Conservation (phyloP, 1,140 invertebrate species). For the Drosophila sulfurigaster region DNA sequence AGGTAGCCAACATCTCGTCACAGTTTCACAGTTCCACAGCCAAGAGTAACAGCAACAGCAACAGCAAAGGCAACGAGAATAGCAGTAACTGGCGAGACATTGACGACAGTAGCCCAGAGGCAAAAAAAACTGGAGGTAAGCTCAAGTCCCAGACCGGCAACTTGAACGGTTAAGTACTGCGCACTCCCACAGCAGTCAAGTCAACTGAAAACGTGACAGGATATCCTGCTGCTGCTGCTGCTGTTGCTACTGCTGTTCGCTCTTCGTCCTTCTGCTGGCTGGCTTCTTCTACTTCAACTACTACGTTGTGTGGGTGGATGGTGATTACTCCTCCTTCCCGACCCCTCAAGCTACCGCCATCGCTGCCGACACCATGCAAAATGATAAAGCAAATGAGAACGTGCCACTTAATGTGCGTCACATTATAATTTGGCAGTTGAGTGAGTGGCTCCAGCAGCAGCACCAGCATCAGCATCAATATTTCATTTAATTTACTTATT, state of each 20-base stretch:
- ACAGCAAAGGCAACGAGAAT: not conserved
- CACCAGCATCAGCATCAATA: slow-evolving; percentile 53
- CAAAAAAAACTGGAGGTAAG: slow-evolving; percentile 37
- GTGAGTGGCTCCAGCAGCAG: slow-evolving; percentile 43
- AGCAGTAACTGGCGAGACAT: slow-evolving; percentile 58
- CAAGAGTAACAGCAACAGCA: not conserved
- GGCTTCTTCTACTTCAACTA: slow-evolving; percentile 17
- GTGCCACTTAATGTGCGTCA: slow-evolving; percentile 73
- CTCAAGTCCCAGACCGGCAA: slow-evolving; percentile 56
- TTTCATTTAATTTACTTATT: slow-evolving; percentile 44
- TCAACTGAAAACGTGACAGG: slow-evolving; percentile 83
- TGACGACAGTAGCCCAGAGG: slow-evolving; percentile 74
- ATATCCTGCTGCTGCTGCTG: slow-evolving; percentile 69
- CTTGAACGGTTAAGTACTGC: slow-evolving; percentile 81
- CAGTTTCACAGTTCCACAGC: not conserved
- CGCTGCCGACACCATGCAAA: slow-evolving; percentile 52
- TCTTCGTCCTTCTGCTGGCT: not conserved
- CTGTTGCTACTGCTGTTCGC: not conserved
- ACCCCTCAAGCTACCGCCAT: not conserved
- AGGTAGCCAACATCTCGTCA: slow-evolving; percentile 29
- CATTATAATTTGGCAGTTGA: slow-evolving; percentile 80
- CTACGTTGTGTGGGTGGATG: not conserved
- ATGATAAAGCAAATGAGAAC: slow-evolving; percentile 62
- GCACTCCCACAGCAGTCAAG: slow-evolving; percentile 76
- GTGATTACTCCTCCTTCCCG: slow-evolving; percentile 1